phyloP scores from a whole-genome alignment of 2,797 vertebrate genomes.

The Malurus splendens region DNA sequence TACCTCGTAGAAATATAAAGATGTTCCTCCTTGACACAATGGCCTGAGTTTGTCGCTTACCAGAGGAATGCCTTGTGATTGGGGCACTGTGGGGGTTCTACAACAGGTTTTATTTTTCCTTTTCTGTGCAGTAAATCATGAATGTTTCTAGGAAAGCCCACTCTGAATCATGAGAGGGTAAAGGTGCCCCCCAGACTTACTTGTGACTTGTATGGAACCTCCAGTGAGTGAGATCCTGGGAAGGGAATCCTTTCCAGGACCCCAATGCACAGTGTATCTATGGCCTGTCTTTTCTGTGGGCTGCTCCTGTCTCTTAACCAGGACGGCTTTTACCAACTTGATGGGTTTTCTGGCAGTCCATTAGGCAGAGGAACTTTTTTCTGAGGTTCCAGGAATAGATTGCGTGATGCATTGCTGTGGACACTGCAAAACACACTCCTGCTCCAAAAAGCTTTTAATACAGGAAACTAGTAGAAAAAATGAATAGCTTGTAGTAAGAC shows the following conservation, averaged over 20 bases:
- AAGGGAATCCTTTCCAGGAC: not conserved
- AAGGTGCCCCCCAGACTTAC: not conserved
- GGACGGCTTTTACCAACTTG: not conserved
- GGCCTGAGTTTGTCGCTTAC: not conserved
- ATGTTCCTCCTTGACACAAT: not conserved
- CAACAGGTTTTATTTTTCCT: not conserved
- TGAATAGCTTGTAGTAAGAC: not conserved
- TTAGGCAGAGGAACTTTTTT: not conserved
- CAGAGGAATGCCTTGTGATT: not conserved
- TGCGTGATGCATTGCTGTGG: not conserved
- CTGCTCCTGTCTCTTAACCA: not conserved
- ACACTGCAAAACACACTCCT: not conserved
- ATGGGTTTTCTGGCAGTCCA: not conserved
- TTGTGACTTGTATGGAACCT: not conserved
- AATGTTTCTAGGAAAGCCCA: not conserved
- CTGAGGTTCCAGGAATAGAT: not conserved
- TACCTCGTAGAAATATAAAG: not conserved
- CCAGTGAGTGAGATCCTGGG: too few relatives aligned
- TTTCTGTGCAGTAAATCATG: not conserved
- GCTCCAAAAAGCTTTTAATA: not conserved
- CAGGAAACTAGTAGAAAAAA: not conserved
- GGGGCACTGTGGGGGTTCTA: not conserved
- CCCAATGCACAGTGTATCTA: accelerated
- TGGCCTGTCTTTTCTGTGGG: not conserved
- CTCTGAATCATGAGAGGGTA: not conserved